Base-by-base conservation (phyloP, 2,113 vertebrate species). In the Pardalotus punctatus region DNA sequence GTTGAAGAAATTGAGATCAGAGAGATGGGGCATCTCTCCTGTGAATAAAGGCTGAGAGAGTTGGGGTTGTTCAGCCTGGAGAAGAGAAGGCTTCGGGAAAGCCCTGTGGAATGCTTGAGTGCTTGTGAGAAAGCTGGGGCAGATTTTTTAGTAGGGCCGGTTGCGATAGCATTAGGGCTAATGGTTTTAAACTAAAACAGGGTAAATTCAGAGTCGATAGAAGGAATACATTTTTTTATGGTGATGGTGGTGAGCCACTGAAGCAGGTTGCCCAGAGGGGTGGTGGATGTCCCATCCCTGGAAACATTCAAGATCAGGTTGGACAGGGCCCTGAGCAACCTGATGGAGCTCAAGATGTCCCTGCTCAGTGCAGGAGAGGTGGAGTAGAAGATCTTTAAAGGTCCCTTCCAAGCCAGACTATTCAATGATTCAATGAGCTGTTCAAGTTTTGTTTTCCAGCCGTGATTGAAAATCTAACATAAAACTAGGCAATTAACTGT, bases 41-140 rank as follows among this genome's bases (percentile, higher is more conserved):
- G 0, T 12, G 42, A 14, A 11, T 25, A 12, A 21, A 42, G 43
- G 38, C 45, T 40, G 42, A 19, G 33, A 9, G 31, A 14, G 9
- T 0, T 64, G 53, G 11, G 20, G 4, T 8, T 58, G 6, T 35
- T 56, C 27, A 43, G 33, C 45, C 7, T 19, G 38, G 15, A 35
- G n/a, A 38, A 19, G 36, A 23, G 29, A 12, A 33, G 10, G 23
- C 23, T 77, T 13, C 0, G 1, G 17, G 25, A 14, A 54, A 20
- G 14, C 8, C 6, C 57, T 24, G 13, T 0, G 2, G 54, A 2
- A 31, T 14, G 17, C 36, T 5, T 33, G 3, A 28, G 6, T 9
- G 8, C 13, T 2, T 36, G 1, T 4, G 16, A 5, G 36, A 70
- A 48, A 33, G 50, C 2, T 9, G 21, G 8, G 4, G 6, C 2